Evolutionary conservation across 1,140 invertebrate genomes (phyloP), one percentile per base, ranked within the genome.

Genomic region (Cherax destructor): DNA sequence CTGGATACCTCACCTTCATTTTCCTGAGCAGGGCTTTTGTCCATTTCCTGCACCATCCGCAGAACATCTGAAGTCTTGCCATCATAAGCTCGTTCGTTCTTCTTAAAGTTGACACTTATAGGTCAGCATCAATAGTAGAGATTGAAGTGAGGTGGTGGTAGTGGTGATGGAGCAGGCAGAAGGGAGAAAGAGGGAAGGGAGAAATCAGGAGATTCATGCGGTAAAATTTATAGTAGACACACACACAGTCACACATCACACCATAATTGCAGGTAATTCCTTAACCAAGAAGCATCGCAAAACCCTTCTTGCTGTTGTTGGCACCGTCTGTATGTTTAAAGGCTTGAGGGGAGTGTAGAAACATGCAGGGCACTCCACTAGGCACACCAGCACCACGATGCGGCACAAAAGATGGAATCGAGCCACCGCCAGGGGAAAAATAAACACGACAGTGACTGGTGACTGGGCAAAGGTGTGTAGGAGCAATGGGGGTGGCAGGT

Each of bases 61-160:
- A 98, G 97, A 4, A 99, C 98, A 93, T 98, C 98, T 93, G 98
- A 98, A 93, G 97, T 97, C 93, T 96, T 96, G 13, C 97, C 96
- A 94, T 98, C 97, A 95, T 98, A 98, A 85, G 96, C 96, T 94
- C 97, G 98, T 94, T 98, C 98, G 94, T 98, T 98, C 95, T 98
- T 98, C 96, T 98, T 98, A 95, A 99, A 99, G 95, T 99, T 98
- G 11, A 98, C 98, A 91, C 98, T 98, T 56, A 95, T 49, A 79
- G 69, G 85, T 49, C 78, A 50, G 74, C 86, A 79, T 30, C 83
- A 87, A 83, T 87, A 59, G 88, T 74, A 83, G 86, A 59, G 86
- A 86, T 87, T 74, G 59, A 72, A 80, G 88, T 89, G 56, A 72
- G 85, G 65, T 83, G 24, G 49, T 83, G 59, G 85, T 59, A 41